These are phyloP conservation scores for Synchiropus splendidus DNA, from an alignment of 2,113 vertebrate species.

Conservation along the genomic window DNA sequence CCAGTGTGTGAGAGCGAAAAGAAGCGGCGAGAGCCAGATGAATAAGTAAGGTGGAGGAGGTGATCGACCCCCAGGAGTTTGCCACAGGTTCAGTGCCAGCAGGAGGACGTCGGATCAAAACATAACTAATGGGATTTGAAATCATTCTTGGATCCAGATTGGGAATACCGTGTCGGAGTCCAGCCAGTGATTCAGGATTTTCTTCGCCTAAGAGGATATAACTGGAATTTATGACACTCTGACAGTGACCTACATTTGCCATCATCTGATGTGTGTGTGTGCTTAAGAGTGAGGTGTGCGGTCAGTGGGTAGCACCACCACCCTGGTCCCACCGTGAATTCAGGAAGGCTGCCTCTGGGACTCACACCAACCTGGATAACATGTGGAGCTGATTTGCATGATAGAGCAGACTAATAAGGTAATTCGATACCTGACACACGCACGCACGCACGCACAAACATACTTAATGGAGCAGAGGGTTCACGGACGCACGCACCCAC, in stretches of 20 bases:
- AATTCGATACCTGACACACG: conserved; percentile 21
- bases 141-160: conserved; percentile 41
- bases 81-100: conserved; percentile 8
- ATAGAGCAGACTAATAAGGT: conserved; percentile 62
- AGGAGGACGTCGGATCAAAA: conserved; percentile 27
- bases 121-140: conserved; percentile 42
- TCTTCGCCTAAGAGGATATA: conserved; percentile 49
- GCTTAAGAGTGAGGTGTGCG: conserved; percentile 25
- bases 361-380: conserved; percentile 42
- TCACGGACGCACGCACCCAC: conserved; percentile 3
- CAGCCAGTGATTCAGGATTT: conserved; percentile 43
- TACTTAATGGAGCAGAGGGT: conserved; percentile 2
- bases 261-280: conserved; percentile 32
- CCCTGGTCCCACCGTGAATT: too few relatives aligned
- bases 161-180: conserved; percentile 37
- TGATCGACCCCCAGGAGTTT: background rate
- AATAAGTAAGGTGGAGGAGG: background rate
- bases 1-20: background rate
- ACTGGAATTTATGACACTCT: conserved; percentile 41
- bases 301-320: background rate
- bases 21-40: conserved; percentile 1
- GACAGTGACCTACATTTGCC: conserved; percentile 39
- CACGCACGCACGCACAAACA: conserved; percentile 2
- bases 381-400: conserved; percentile 64
- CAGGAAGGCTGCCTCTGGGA: too few relatives aligned